Evolutionary conservation across 2,113 vertebrate species (phyloP).

Genomic region (Tachuris rubrigastra): DNA sequence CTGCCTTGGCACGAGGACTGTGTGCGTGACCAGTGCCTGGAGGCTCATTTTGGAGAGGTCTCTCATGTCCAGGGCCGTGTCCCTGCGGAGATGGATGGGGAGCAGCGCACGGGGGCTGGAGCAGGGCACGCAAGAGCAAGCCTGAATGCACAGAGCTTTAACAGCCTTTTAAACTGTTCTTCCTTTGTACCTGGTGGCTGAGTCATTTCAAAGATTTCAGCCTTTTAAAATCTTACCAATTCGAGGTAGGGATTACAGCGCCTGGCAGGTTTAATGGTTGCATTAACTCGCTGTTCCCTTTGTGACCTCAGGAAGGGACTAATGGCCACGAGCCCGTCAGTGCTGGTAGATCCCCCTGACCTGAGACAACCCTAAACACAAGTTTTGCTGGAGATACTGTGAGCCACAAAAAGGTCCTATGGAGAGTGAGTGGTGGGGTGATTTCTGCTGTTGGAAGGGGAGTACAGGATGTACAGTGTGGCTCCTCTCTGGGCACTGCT

Average conservation of each 20-base stretch:
- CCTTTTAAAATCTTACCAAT: background rate
- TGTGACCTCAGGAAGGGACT: background rate
- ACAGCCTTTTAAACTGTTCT: background rate
- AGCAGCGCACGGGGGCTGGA: background rate
- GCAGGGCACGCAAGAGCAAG: background rate
- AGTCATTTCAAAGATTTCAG: slow-evolving; percentile 7
- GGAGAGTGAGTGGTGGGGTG: background rate
- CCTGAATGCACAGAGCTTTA: slow-evolving; percentile 1
- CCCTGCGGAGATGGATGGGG: rapidly evolving
- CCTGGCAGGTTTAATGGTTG: background rate
- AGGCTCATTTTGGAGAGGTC: background rate
- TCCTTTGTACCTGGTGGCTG: background rate
- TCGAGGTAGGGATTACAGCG: background rate
- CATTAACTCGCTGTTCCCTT: background rate
- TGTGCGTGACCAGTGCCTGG: background rate
- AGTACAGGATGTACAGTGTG: background rate
- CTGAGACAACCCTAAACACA: background rate
- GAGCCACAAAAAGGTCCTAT: background rate
- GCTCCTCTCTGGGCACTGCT: background rate
- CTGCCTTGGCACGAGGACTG: background rate
- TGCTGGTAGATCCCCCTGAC: background rate
- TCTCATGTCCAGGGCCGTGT: rapidly evolving
- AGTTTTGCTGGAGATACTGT: background rate
- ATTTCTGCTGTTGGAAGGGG: background rate
- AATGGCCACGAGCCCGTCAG: rapidly evolving